Base-by-base conservation (phyloP, 1,140 invertebrate genomes). In the Microvelia longipes region DNA sequence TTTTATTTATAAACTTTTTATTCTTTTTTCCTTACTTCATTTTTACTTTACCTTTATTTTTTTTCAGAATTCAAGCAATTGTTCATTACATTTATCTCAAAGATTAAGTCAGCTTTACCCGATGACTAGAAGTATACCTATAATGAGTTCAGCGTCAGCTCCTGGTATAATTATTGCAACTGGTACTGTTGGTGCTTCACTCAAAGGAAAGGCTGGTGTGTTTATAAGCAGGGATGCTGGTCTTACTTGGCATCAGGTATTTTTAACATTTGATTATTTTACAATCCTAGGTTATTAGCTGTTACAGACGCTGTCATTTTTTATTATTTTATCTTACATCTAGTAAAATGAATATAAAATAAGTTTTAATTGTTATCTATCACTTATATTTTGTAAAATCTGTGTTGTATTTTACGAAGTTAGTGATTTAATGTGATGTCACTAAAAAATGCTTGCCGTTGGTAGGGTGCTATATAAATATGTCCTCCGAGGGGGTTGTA, bases 161-260 rank as follows among this genome's bases (percentile, higher is more conserved):
- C 90, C 92, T 0, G 93, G 93, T 11, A 84, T 95, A 14, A 89
- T 96, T 68, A 84, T 96, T 78, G 92, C 91, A 0, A 92, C 91
- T 0, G 93, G 90, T 15, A 87, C 90, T 0, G 81, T 93, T 30
- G 92, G 92, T 0, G 83, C 81, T 64, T 88, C 84, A 11, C 79
- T 94, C 0, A 93, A 92, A 78, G 90, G 90, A 1, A 87, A 91
- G 75, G 86, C 89, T 5, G 87, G 88, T 14, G 84, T 94, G 0
- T 71, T 62, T 68, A 88, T 96, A 1, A 93, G 91, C 66, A 80
- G 87, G 30, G 90, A 96, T 80, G 93, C 90, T 26, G 93, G 93
- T 19, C 77, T 90, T 1, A 90, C 87, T 0, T 96, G 93, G 93
- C 85, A 85, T 70, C 84, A 90, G 77, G 87, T 92, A 75, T 75